Evolutionary conservation across 2,113 vertebrate genomes (phyloP).

Genomic region (Microcebus lehilahytsara): DNA sequence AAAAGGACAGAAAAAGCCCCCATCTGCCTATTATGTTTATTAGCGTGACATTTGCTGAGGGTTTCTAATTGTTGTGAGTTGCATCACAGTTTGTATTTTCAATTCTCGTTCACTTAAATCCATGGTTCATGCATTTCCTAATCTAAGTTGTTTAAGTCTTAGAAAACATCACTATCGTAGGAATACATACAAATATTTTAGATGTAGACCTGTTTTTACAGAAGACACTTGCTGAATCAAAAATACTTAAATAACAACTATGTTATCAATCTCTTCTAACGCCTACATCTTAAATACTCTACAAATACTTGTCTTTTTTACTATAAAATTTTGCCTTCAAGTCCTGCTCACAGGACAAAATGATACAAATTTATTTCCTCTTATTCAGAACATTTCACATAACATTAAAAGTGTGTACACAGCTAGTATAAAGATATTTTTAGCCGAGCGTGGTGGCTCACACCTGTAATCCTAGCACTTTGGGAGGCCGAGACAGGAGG

Average conservation of each 20-base stretch:
- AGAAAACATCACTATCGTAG: background rate
- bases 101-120: background rate
- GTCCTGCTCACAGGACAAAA: background rate
- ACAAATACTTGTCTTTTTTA: background rate
- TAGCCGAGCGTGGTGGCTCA: too few relatives aligned
- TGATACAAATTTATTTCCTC: background rate
- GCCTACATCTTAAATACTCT: background rate
- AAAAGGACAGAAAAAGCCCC: background rate
- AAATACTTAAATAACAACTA: background rate
- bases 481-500: too few relatives aligned
- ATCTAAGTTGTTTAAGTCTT: background rate
- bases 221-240: background rate
- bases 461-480: too few relatives aligned
- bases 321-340: background rate
- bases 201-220: background rate
- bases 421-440: background rate
- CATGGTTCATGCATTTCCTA: background rate
- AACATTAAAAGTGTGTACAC: background rate
- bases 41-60: background rate
- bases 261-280: background rate
- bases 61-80: background rate
- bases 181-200: background rate
- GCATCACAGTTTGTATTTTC: background rate
- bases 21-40: background rate
- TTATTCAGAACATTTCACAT: background rate